These are phyloP conservation scores for Galeopsomyia nigrocyanea DNA, from an alignment of 2,888 invertebrate genomes.

Conservation along the genomic window DNA sequence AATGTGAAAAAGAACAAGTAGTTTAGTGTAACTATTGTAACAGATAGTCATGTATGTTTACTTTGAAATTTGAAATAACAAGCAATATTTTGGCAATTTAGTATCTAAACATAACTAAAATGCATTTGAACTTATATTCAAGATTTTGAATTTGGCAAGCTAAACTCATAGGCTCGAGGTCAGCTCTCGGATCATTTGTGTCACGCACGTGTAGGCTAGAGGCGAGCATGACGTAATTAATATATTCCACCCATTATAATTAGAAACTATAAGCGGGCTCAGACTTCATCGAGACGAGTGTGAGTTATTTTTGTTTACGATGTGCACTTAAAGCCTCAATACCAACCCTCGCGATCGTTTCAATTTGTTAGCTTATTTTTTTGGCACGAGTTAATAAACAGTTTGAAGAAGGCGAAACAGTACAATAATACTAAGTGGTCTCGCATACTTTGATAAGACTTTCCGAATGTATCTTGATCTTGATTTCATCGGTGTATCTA, in stretches of 20 bases:
- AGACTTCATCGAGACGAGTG: conserved; percentile 1
- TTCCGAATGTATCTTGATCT: not conserved
- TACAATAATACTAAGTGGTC: no score
- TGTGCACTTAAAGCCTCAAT: not conserved
- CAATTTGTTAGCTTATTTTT: conserved; percentile 17
- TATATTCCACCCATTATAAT: conserved; percentile 21
- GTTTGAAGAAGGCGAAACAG: not conserved
- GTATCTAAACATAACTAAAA: no score
- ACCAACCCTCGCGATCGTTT: conserved; percentile 2
- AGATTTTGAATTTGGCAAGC: conserved; percentile 18
- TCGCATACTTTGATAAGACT: no score
- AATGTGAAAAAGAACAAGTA: no score
- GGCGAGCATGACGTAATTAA: not conserved
- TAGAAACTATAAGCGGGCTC: conserved; percentile 2
- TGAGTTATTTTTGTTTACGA: conserved; percentile 24
- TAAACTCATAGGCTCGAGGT: not conserved
- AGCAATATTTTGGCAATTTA: no score
- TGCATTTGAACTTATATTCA: not conserved
- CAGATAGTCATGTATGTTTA: no score
- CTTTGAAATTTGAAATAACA: no score
- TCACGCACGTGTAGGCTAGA: conserved; percentile 19
- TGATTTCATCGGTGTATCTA: conserved; percentile 8
- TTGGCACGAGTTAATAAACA: conserved; percentile 41
- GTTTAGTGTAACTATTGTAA: no score
- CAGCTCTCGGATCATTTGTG: conserved; percentile 36